phyloP scores from a whole-genome alignment of 2,888 invertebrate genomes.

The Diplolepis rosae region DNA sequence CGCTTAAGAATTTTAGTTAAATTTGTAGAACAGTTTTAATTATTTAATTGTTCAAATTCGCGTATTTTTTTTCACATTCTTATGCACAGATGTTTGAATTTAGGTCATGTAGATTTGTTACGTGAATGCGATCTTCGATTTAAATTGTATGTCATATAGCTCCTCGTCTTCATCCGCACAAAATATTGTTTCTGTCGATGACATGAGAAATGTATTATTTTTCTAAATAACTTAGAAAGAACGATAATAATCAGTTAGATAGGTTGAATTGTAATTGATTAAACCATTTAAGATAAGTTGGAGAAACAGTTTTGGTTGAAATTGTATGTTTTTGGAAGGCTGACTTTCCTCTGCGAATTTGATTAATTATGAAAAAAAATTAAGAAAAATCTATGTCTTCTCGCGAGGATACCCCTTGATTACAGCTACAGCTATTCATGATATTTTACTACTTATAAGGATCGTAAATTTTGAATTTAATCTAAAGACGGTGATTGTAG shows the following conservation, averaged over 20 bases:
- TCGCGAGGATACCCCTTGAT: constrained; percentile 13
- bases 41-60: background rate
- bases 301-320: constrained; percentile 35
- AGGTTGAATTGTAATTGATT: constrained; percentile 32
- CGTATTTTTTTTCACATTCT: background rate
- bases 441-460: constrained; percentile 68
- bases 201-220: constrained; percentile 68
- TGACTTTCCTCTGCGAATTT: background rate
- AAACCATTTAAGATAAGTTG: constrained; percentile 33
- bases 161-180: background rate
- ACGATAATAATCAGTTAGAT: constrained; percentile 22
- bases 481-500: constrained; percentile 64
- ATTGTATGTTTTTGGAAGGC: constrained; percentile 29
- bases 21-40: background rate
- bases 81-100: constrained; percentile 2
- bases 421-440: constrained; percentile 46
- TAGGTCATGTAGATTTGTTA: constrained; percentile 3
- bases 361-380: background rate
- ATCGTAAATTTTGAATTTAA: constrained; percentile 59
- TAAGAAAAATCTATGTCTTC: constrained; percentile 4
- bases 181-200: constrained; percentile 5
- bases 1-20: background rate
- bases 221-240: constrained; percentile 65
- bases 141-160: background rate
- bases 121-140: background rate